Conservation (phyloP, 2,797 vertebrate genomes). For the Chiropotes sagulatus region DNA sequence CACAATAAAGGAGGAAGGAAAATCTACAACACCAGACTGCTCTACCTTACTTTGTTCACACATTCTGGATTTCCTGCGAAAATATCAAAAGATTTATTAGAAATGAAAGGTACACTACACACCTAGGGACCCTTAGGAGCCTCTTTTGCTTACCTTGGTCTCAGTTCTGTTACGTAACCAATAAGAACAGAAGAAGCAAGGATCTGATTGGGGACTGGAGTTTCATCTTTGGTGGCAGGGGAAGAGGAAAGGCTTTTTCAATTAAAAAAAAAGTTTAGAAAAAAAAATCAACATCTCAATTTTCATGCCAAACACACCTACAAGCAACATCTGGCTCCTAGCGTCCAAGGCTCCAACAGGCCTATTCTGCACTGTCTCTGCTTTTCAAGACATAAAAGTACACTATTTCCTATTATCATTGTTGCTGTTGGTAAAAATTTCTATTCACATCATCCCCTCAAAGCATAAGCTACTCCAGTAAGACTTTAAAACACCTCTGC, state of each 20-base stretch:
- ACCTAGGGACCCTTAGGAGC: not conserved
- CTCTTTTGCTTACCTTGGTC: not conserved
- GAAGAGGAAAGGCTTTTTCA: not conserved
- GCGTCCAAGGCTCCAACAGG: not conserved
- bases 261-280: not conserved
- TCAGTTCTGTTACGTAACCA: not conserved
- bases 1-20: not conserved
- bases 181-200: not conserved
- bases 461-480: conserved; percentile 24
- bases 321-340: conserved; percentile 27
- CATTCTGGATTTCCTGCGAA: not conserved
- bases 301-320: conserved; percentile 17
- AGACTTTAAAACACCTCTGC: conserved; percentile 21
- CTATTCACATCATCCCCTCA: conserved; percentile 21
- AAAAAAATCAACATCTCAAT: not conserved
- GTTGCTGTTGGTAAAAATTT: not conserved
- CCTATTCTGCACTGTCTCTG: not conserved
- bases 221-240: not conserved
- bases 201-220: not conserved
- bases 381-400: not conserved
- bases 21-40: not conserved
- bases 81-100: not conserved
- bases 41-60: not conserved
- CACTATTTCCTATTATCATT: not conserved
- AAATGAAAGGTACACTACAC: not conserved